Conservation (phyloP, 2,888 invertebrate genomes). For the Noctua janthina region DNA sequence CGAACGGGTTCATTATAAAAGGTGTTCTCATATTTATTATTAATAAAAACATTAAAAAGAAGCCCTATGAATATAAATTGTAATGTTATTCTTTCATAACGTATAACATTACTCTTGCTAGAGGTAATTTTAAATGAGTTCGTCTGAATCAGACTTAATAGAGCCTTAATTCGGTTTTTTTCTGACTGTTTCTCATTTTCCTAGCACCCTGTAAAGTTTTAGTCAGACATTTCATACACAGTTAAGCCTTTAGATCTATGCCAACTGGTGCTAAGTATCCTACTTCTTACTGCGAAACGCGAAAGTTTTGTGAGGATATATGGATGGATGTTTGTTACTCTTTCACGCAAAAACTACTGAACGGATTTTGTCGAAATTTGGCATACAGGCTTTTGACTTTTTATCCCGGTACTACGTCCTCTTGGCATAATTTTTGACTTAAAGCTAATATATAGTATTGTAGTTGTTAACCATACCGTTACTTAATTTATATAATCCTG, state of each 20-base stretch:
- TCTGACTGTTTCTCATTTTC: not conserved
- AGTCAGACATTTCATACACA: not conserved
- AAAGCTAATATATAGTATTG: too few species aligned
- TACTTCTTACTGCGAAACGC: too few species aligned
- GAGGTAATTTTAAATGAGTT: not conserved
- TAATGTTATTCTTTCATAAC: slow-evolving; percentile 13
- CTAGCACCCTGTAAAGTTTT: too few species aligned
- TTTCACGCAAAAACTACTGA: too few species aligned
- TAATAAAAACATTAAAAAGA: slow-evolving; percentile 22
- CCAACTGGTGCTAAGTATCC: not conserved
- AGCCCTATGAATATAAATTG: slow-evolving; percentile 45
- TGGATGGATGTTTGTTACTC: too few species aligned
- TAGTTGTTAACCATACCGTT: too few species aligned
- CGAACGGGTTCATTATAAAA: slow-evolving; percentile 27
- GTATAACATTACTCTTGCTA: not conserved
- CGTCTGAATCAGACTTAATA: not conserved
- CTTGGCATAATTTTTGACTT: too few species aligned
- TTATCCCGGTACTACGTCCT: too few species aligned
- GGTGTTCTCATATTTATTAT: slow-evolving; percentile 39
- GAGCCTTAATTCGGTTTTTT: not conserved
- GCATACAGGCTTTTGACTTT: too few species aligned
- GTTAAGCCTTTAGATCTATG: not conserved
- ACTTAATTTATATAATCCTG: too few species aligned
- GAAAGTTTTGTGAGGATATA: too few species aligned
- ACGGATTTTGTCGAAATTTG: too few species aligned